Percentiles rank a stretch among this genome's conserved stretches.
phyloP scores from a whole-genome alignment of 2,888 invertebrate genomes.

The Eremobia ochroleuca region DNA sequence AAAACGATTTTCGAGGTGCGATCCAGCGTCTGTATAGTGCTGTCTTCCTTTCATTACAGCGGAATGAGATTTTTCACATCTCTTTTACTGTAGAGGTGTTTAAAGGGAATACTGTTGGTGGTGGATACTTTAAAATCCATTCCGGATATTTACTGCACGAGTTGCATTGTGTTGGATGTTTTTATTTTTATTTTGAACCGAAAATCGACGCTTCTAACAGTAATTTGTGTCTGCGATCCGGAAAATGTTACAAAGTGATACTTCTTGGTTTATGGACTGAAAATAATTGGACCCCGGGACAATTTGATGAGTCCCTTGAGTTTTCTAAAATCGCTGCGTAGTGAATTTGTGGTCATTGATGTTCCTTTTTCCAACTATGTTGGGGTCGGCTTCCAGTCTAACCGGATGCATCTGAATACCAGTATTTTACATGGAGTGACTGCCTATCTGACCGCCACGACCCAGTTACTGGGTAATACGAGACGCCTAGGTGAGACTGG shows the following conservation, averaged over 20 bases:
- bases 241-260: constrained; percentile 42
- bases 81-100: constrained; percentile 53
- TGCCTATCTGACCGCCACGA: too few relatives aligned
- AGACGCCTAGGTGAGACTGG: too few relatives aligned
- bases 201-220: constrained; percentile 34
- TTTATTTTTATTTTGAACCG: constrained; percentile 36
- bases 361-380: too few relatives aligned
- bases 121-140: constrained; percentile 56
- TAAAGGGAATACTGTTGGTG: constrained; percentile 43
- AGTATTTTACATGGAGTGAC: too few relatives aligned
- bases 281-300: constrained; percentile 37
- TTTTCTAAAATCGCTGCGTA: constrained; percentile 24
- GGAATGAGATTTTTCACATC: constrained; percentile 63
- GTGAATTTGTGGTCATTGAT: constrained; percentile 19
- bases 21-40: constrained; percentile 43
- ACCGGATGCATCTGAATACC: too few relatives aligned
- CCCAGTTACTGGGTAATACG: too few relatives aligned
- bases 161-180: constrained; percentile 38
- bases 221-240: constrained; percentile 40
- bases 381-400: too few relatives aligned
- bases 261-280: constrained; percentile 38
- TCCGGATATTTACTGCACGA: constrained; percentile 44
- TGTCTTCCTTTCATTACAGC: constrained; percentile 58
- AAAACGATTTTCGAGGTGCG: constrained; percentile 66
- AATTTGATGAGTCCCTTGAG: constrained; percentile 22